Evolutionary conservation across 2,797 vertebrate species (phyloP).

Genomic region (Gallinago nigripennis): DNA sequence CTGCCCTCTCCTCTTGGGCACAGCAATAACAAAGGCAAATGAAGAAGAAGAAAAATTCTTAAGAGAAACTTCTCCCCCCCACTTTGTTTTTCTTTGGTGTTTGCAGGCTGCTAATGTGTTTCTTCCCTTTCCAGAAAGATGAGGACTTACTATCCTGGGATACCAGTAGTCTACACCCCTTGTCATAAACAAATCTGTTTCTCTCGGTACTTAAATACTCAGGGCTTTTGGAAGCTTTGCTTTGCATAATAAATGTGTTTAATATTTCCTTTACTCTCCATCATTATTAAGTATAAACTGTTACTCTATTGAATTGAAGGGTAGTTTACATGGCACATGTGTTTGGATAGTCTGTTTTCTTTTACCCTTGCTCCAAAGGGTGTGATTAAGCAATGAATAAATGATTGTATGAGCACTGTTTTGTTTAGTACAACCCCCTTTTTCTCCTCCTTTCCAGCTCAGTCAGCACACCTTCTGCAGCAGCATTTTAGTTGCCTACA

Average conservation of each 20-base stretch:
- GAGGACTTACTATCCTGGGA: neutral
- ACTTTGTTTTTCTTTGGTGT: neutral
- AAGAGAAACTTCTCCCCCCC: neutral
- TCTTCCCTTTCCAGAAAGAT: conserved; percentile 2
- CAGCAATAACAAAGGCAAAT: neutral
- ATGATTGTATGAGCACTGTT: neutral
- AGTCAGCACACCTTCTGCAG: conserved; percentile 5
- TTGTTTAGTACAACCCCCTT: neutral
- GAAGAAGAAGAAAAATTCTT: neutral
- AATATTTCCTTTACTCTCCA: conserved; percentile 16
- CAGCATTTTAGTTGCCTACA: conserved; percentile 12
- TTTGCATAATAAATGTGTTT: conserved; percentile 3
- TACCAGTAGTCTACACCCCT: neutral
- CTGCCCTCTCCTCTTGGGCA: neutral
- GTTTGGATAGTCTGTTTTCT: conserved; percentile 17
- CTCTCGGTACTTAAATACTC: conserved; percentile 9
- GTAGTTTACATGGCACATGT: neutral
- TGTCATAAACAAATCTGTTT: neutral
- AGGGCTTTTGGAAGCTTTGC: conserved; percentile 19
- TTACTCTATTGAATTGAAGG: neutral
- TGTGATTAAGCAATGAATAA: conserved; percentile 11
- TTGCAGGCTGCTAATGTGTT: neutral
- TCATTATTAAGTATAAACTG: conserved; percentile 19
- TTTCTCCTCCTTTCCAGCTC: conserved; percentile 8
- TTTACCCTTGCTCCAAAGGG: neutral